Conservation (phyloP, 23 tunicate species). For the Ascidia mentula region DNA sequence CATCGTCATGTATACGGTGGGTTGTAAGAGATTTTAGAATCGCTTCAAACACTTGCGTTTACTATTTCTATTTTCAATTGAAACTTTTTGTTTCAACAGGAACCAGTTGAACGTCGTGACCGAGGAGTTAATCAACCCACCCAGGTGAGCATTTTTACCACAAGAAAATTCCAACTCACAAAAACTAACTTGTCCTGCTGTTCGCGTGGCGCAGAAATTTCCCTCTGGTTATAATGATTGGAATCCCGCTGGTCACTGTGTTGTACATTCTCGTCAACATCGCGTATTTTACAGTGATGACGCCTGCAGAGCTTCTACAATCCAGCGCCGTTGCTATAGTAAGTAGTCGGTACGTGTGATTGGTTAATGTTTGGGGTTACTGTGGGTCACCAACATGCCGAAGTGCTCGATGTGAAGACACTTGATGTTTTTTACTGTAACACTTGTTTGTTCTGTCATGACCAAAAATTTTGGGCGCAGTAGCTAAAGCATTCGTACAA, state of each 20-base stretch:
- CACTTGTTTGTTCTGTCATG: too few relatives aligned
- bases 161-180: background rate
- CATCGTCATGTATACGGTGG: too few relatives aligned
- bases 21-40: too few relatives aligned
- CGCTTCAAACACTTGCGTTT: too few relatives aligned
- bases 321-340: constrained; percentile 71
- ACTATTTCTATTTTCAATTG: too few relatives aligned
- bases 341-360: constrained; percentile 26
- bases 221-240: constrained; percentile 62
- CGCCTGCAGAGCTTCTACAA: constrained; percentile 60
- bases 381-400: too few relatives aligned
- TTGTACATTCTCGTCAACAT: constrained; percentile 75
- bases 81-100: constrained; percentile 30
- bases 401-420: too few relatives aligned
- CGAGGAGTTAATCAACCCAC: constrained; percentile 68
- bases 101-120: constrained; percentile 74
- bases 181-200: too few relatives aligned
- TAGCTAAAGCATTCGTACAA: too few relatives aligned
- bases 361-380: too few relatives aligned
- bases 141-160: constrained; percentile 22
- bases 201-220: constrained; percentile 72
- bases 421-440: too few relatives aligned
- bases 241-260: constrained; percentile 77
- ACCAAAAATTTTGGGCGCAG: too few relatives aligned
- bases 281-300: constrained; percentile 84